Percentiles rank a stretch among this genome's conserved stretches.
Evolutionary conservation across 2,113 vertebrate species (phyloP).

Genomic region (Riparia riparia): DNA sequence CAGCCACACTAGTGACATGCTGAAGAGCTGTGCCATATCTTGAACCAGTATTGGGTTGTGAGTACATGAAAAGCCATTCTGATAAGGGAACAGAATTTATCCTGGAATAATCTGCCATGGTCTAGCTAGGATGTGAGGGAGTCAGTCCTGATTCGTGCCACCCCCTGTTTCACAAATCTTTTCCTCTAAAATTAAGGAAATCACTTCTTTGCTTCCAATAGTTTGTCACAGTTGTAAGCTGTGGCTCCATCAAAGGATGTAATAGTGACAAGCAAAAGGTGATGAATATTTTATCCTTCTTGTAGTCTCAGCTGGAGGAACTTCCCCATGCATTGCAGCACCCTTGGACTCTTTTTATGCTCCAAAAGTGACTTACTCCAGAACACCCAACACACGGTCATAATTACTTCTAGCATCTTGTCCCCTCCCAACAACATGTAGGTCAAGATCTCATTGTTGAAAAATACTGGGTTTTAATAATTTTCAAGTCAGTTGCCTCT

Average conservation of each 20-base stretch:
- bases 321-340: background rate
- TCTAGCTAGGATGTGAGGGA: background rate
- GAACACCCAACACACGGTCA: background rate
- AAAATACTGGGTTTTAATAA: background rate
- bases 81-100: background rate
- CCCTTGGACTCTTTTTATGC: background rate
- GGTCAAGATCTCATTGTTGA: background rate
- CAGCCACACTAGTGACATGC: background rate
- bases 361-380: background rate
- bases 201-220: background rate
- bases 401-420: background rate
- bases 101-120: background rate
- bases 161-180: background rate
- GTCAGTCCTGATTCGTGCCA: background rate
- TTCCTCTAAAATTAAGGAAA: background rate
- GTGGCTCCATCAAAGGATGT: background rate
- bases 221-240: background rate
- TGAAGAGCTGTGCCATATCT: background rate
- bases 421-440: background rate
- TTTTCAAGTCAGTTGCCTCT: background rate
- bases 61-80: background rate
- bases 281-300: background rate
- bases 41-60: background rate
- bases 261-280: background rate
- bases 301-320: background rate